phyloP scores from a whole-genome alignment of 2,113 vertebrate genomes.

The Eonycteris spelaea region DNA sequence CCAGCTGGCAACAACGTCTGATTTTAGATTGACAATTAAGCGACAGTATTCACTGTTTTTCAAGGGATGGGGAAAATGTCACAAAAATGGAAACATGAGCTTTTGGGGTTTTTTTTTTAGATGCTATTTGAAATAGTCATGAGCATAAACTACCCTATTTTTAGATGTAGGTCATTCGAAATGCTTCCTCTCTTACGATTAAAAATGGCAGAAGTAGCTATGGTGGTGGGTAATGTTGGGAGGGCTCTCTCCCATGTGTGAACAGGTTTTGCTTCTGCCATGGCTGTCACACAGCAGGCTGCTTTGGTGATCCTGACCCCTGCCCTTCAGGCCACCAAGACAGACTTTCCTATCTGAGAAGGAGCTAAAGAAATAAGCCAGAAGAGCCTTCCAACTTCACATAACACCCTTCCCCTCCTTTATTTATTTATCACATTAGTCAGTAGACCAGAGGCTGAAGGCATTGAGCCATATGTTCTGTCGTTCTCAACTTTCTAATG shows the following conservation, averaged over 20 bases:
- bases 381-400: neutral
- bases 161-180: conserved; percentile 62
- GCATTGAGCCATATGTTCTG: rapidly evolving
- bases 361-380: neutral
- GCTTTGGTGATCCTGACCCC: rapidly evolving
- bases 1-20: conserved; percentile 62
- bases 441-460: neutral
- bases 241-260: no score
- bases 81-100: conserved; percentile 18
- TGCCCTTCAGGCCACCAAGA: no score
- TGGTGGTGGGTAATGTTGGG: neutral
- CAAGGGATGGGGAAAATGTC: neutral
- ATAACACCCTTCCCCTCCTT: neutral
- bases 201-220: neutral
- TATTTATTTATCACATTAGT: neutral
- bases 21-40: conserved; percentile 69
- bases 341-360: neutral
- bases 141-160: conserved; percentile 54
- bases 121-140: conserved; percentile 61
- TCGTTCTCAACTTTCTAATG: rapidly evolving
- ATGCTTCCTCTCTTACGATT: neutral
- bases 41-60: conserved; percentile 57
- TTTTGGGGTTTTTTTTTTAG: neutral
- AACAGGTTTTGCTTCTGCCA: neutral
- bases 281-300: neutral